Base-by-base conservation (phyloP, 2,888 invertebrate genomes). In the Hydroisotoma schaefferi region DNA sequence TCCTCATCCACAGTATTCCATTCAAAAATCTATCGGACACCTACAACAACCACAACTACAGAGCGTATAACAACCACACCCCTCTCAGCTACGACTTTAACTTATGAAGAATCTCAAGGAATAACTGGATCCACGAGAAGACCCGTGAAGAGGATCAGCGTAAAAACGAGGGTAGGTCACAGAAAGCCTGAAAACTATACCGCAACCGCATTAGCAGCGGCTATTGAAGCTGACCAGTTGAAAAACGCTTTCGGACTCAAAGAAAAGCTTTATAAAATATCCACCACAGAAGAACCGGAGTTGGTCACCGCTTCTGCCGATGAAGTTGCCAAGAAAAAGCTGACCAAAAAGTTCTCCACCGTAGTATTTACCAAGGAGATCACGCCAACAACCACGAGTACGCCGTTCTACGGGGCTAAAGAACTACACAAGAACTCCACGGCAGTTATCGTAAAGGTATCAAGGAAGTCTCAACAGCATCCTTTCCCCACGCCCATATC, bases 301-400 rank as follows among this genome's bases (percentile, higher is more conserved):
- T 46, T 71, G 1, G 55, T 69, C 4, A 68, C 69, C 1, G 69
- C 71, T 20, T 61, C 69, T 18, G 60, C 61, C 6, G 67, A 63
- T 37, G 65, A 62, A 5, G 48, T 65, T 26, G 43, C 38, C 23
- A 28, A 37, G 12, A 53, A 26, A 44, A 65, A 61, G 46, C 26
- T 52, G 29, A 43, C 46, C 3, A 59, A 43, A 22, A 59, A 55
- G 22, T 43, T 55, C 20, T 49, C 48, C 2, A 55, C 59, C 25
- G 37, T 27, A 8, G 28, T 20, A 26, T 28, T 49, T 40, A 23
- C 25, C 23, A 53, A 43, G 12, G 23, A 4, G 12, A 28, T n/a
- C 5, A 43, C 57, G 20, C 27, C 15, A 3, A 26, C 61, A 8
- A 47, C 58, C 28, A 38, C 55, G 12, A 23, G n/a, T 2, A 33